phyloP scores from a whole-genome alignment of 2,797 vertebrate species.

The Phrynocephalus forsythii region DNA sequence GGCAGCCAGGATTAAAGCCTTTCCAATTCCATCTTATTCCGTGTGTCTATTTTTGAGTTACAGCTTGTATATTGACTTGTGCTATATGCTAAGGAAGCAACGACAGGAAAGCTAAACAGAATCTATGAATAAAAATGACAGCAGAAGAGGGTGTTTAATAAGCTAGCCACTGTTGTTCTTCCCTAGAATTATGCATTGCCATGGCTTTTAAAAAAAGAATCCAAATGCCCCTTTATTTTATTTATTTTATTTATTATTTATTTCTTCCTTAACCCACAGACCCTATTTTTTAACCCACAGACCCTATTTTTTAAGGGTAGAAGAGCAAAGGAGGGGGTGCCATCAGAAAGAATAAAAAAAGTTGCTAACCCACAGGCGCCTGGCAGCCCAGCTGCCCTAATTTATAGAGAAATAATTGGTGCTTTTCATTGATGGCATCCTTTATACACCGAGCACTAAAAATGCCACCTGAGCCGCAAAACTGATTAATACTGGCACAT shows the following conservation, averaged over 20 bases:
- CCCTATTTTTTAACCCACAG: not conserved
- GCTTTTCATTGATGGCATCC: not conserved
- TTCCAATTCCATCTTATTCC: not conserved
- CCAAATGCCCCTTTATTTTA: not conserved
- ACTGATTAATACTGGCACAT: slow-evolving; percentile 49
- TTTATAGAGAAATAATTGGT: slow-evolving; percentile 61
- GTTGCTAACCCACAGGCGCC: not conserved
- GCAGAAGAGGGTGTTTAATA: not conserved
- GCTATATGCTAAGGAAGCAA: not conserved
- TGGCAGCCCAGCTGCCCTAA: slow-evolving; percentile 9
- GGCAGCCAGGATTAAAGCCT: not conserved
- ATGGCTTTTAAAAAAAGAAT: not conserved
- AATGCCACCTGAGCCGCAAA: slow-evolving; percentile 38
- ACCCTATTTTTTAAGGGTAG: not conserved
- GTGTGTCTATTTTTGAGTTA: not conserved
- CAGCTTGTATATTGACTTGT: not conserved
- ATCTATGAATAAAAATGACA: not conserved
- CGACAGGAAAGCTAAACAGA: not conserved
- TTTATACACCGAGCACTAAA: slow-evolving; percentile 57
- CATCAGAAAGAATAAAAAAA: not conserved
- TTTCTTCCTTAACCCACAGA: not conserved
- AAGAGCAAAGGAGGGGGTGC: not conserved
- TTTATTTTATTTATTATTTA: no score
- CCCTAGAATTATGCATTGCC: not conserved
- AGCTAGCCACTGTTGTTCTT: not conserved